Evolutionary conservation across 2,888 invertebrate genomes (phyloP).

Genomic region (Lagria hirta): DNA sequence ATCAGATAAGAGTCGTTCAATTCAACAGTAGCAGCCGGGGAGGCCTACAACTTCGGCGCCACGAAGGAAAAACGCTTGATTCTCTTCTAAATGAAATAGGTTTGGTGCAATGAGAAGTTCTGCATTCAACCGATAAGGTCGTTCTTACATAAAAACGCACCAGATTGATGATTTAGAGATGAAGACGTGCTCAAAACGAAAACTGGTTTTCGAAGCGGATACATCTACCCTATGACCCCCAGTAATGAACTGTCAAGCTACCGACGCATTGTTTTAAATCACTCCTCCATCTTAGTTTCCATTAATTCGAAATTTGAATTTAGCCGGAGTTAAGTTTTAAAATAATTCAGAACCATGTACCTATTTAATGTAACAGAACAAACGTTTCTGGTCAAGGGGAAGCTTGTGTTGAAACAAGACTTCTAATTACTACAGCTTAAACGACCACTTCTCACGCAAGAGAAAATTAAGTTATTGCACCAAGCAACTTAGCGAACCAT

Average conservation of each 20-base stretch:
- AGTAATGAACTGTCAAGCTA: conserved; percentile 36
- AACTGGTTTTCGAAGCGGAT: conserved; percentile 20
- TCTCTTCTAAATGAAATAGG: conserved; percentile 27
- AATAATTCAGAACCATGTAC: too few species aligned
- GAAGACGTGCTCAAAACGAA: conserved; percentile 22
- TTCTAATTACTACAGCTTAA: too few species aligned
- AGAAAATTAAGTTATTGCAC: too few species aligned
- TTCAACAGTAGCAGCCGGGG: conserved; percentile 34
- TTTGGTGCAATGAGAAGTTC: conserved; percentile 27
- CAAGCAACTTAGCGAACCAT: too few species aligned
- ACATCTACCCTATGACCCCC: conserved; percentile 18
- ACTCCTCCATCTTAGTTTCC: conserved; percentile 38
- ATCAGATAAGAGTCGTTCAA: conserved; percentile 42
- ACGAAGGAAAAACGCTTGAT: conserved; percentile 24
- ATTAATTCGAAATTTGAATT: conserved; percentile 38
- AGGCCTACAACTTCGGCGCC: conserved; percentile 19
- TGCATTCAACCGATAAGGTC: conserved; percentile 29
- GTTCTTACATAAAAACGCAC: conserved; percentile 26
- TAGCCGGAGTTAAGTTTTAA: conserved; percentile 29
- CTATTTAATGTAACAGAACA: too few species aligned
- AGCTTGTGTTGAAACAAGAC: too few species aligned
- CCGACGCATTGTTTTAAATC: conserved; percentile 37
- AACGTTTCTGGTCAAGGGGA: too few species aligned
- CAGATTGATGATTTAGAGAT: conserved; percentile 28
- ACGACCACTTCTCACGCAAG: too few species aligned